phyloP scores from a whole-genome alignment of 2,888 invertebrate species.

The Caenorhabditis virilis region DNA sequence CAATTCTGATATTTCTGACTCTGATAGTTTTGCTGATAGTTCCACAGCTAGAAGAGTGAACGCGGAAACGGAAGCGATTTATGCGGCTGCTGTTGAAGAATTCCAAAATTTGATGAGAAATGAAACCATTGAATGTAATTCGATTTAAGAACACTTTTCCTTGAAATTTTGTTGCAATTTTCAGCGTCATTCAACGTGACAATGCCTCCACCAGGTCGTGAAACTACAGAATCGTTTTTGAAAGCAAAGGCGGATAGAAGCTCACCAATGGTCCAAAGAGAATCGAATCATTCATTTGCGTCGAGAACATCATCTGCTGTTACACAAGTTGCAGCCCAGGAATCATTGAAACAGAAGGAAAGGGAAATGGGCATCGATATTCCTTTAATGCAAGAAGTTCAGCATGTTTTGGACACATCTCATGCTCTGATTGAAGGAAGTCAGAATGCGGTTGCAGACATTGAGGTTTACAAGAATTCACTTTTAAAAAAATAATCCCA shows the following conservation, averaged over 20 bases:
- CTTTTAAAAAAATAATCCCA: not conserved
- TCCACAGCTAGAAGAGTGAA: conserved; percentile 14
- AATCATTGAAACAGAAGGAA: not conserved
- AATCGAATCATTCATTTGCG: not conserved
- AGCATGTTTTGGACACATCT: conserved; percentile 17
- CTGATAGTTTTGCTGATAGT: conserved; percentile 17
- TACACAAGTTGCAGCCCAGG: conserved; percentile 3
- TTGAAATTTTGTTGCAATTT: not conserved
- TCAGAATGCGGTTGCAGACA: conserved; percentile 10
- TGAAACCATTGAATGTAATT: conserved; percentile 10
- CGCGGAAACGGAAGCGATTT: conserved; percentile 2
- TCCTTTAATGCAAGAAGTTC: conserved; percentile 21
- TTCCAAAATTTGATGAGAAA: conserved; percentile 5
- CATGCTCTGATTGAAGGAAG: conserved; percentile 18
- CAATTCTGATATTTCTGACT: not conserved
- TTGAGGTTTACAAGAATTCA: conserved; percentile 7
- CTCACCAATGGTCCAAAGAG: conserved; percentile 6
- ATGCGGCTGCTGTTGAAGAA: conserved; percentile 8
- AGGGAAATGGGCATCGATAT: too few relatives aligned
- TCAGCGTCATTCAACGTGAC: conserved; percentile 15
- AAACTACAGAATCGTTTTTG: conserved; percentile 21
- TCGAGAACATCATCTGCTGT: conserved; percentile 7
- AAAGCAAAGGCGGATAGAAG: conserved; percentile 18
- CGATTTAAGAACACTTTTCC: not conserved
- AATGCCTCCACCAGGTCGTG: conserved; percentile 25